Base-by-base conservation (phyloP, 2,113 vertebrate genomes). In the Phylloscopus trochiloides region DNA sequence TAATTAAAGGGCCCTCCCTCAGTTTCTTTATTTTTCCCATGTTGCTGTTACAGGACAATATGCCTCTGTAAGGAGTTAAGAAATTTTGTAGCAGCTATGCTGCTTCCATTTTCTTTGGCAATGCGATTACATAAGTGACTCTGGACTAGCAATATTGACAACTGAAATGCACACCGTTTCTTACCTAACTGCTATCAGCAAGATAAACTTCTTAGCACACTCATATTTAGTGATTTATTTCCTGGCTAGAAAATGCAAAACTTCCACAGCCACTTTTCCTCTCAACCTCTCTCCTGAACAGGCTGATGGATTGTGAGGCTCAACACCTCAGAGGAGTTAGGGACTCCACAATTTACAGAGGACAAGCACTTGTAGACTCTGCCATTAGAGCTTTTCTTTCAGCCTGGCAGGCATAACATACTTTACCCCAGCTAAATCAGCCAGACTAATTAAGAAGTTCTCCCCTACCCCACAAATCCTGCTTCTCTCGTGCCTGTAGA, bases 1-100 rank as follows among this genome's bases (percentile, higher is more conserved):
- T 96, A 93, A 97, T 96, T 95, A 96, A 96, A 97, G 67, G 67
- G 82, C 55, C 55, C 36, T 88, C 5, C 3, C 59, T 74, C 51
- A 0, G 0, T 76, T 90, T 76, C 66, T 81, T 93, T 77, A 70
- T 48, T 88, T 92, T 88, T 80, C 85, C 88, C 85, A 80, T 86
- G 59, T 74, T 96, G 82, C 59, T 95, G 34, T 70, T 79, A 54
- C 43, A 72, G 38, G 50, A 91, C 65, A 77, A 71, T 48, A 83
- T 48, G 74, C 42, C 45, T 92, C 66, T 55, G 29, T 14, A 62
- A 74, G 40, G 63, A 86, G 55, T 63, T 52, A 51, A 62, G 52
- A 18, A 20, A 71, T 57, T 89, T 51, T 89, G 55, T 28, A 73
- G 45, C 62, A 80, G 28, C 66, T 67, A 22, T 8, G 7, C 51